Evolutionary conservation across 2,797 vertebrate species (phyloP).

Genomic region (Propithecus deckenii): DNA sequence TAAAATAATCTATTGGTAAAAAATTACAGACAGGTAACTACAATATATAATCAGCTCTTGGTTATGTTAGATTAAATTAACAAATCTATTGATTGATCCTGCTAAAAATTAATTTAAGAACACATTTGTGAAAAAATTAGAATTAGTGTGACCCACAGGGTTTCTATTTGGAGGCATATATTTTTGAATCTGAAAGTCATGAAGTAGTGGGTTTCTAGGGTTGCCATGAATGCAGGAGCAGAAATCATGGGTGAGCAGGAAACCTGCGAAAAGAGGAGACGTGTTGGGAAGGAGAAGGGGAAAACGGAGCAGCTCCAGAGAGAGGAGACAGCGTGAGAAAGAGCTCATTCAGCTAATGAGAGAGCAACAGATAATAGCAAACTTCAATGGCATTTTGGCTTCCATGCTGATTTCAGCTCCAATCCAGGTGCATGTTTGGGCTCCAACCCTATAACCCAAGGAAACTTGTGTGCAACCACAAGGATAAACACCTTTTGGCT

Average conservation of each 20-base stretch:
- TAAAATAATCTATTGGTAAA: neutral
- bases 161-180: neutral
- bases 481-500: neutral
- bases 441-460: neutral
- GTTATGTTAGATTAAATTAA: neutral
- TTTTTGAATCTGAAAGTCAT: neutral
- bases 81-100: neutral
- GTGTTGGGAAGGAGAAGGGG: neutral
- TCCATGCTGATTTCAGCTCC: neutral
- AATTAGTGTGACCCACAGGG: neutral
- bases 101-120: slow-evolving; percentile 4
- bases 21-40: neutral
- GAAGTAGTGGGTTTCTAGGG: neutral
- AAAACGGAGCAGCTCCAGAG: neutral
- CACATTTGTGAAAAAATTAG: neutral
- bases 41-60: neutral
- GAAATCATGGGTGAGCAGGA: neutral
- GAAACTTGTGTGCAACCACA: neutral
- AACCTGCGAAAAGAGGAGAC: neutral
- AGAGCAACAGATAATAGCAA: neutral
- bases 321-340: neutral
- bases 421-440: neutral
- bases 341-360: neutral
- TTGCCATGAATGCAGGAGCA: neutral
- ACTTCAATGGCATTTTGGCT: neutral